Base-by-base conservation (phyloP, 2,113 vertebrate genomes). In the Mastomys natalensis region DNA sequence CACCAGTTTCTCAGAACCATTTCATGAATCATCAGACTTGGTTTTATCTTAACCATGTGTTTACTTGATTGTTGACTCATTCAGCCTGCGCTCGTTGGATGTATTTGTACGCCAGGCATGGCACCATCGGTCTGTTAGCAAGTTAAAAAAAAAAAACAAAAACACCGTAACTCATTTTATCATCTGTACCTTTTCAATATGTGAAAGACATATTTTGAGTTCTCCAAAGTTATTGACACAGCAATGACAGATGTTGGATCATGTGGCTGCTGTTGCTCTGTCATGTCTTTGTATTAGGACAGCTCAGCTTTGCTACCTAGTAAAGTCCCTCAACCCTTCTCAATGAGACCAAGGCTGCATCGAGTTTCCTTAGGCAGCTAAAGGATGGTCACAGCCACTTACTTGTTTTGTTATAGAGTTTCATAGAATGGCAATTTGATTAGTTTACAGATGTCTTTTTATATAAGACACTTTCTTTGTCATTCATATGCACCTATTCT, bases 151-250 rank as follows among this genome's bases (percentile, higher is more conserved):
- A 88, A 21, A 70, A 15, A 92, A n/a, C n/a, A n/a, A n/a, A 22
- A 60, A 43, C 37, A 90, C 88, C 76, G 51, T 9, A 58, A 53
- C 87, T 87, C 72, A 19, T 64, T 95, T 92, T 95, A 76, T 88
- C 73, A 10, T 93, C 58, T 95, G 53, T 89, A 58, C 16, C 96
- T 95, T 92, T 87, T 34, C 37, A 73, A 68, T 84, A 96, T 84
- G 37, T 93, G 6, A 24, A 93, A 91, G 55, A 73, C 48, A 73
- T 74, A 40, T 53, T 87, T 90, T 70, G 84, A 96, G 60, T 31
- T 58, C 34, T 60, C 45, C 66, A 48, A 89, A 43, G 72, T 45
- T 90, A 58, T 81, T 96, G 58, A 62, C 45, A 2, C 24, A 78
- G 78, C 84, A 87, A 78, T 76, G 76, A 89, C 94, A 43, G 40